Evolutionary conservation across 2,113 vertebrate species (phyloP).

Genomic region (Indri indri): DNA sequence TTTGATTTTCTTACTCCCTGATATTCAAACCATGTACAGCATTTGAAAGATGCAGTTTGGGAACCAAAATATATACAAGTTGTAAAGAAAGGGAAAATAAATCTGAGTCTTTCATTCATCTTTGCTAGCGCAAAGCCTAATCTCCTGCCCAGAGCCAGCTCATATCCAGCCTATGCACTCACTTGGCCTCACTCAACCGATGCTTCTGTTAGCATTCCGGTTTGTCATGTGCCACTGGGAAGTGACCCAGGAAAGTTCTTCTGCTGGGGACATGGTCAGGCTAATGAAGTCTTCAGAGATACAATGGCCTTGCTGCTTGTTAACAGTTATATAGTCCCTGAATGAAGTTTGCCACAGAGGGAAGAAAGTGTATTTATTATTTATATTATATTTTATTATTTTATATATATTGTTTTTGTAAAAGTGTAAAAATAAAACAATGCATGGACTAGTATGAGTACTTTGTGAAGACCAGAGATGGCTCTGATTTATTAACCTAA

Average conservation of each 20-base stretch:
- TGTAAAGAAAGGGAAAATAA: slow-evolving; percentile 19
- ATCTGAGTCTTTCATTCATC: not conserved
- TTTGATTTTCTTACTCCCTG: not conserved
- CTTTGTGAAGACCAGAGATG: not conserved
- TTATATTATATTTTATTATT: too few species aligned
- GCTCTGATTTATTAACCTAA: not conserved
- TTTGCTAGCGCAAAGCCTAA: not conserved
- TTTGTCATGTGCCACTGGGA: not conserved
- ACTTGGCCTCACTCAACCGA: not conserved
- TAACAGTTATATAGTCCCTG: not conserved
- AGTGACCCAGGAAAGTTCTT: not conserved
- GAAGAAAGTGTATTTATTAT: not conserved
- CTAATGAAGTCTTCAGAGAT: not conserved
- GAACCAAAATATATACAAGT: not conserved
- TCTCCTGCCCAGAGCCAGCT: not conserved
- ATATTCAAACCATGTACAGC: not conserved
- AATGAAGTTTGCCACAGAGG: not conserved
- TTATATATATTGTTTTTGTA: not conserved
- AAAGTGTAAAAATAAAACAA: slow-evolving; percentile 5
- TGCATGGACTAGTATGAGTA: not conserved
- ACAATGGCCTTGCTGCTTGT: not conserved
- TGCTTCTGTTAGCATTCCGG: not conserved
- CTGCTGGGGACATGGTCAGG: not conserved
- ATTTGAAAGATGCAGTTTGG: not conserved
- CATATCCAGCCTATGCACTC: not conserved